phyloP scores from a whole-genome alignment of 2,797 vertebrate genomes.

The Adelosebastes latens region DNA sequence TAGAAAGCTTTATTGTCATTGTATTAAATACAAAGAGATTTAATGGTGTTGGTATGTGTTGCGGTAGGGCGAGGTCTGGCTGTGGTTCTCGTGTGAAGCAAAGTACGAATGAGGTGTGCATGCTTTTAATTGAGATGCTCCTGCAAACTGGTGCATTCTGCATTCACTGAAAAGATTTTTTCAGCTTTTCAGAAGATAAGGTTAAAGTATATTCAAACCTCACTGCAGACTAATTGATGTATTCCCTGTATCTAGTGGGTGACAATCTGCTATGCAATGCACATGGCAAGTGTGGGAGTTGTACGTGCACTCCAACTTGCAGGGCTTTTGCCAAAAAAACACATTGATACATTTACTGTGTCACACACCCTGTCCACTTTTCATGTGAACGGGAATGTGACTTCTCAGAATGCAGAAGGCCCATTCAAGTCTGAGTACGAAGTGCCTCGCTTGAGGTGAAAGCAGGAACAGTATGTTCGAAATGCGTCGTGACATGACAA shows the following conservation, averaged over 20 bases:
- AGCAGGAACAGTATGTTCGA: slow-evolving; percentile 20
- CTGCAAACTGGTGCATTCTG: not conserved
- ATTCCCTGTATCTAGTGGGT: not conserved
- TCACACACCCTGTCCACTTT: slow-evolving; percentile 28
- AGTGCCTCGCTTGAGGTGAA: not conserved
- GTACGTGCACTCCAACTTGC: not conserved
- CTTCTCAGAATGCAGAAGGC: not conserved
- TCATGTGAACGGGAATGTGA: slow-evolving; percentile 8
- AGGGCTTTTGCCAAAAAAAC: slow-evolving; percentile 2
- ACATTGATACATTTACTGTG: slow-evolving; percentile 31
- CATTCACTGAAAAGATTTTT: not conserved
- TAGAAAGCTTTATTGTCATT: too few species aligned
- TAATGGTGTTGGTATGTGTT: not conserved
- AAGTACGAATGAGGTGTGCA: not conserved
- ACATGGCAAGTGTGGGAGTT: not conserved
- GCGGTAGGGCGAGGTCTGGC: slow-evolving; percentile 4
- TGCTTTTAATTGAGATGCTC: not conserved
- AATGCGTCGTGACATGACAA: slow-evolving; percentile 11
- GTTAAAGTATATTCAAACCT: not conserved
- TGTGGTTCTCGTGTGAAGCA: slow-evolving; percentile 1
- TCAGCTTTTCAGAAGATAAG: not conserved
- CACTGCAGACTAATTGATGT: not conserved
- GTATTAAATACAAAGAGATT: too few species aligned
- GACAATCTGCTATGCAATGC: not conserved
- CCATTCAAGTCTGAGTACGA: slow-evolving; percentile 16